A percentile compares a stretch with the other conserved stretches of the same genome.
These are phyloP conservation scores for Benthosema pterotum DNA, from an alignment of 2,797 vertebrate genomes.

Conservation along the genomic window DNA sequence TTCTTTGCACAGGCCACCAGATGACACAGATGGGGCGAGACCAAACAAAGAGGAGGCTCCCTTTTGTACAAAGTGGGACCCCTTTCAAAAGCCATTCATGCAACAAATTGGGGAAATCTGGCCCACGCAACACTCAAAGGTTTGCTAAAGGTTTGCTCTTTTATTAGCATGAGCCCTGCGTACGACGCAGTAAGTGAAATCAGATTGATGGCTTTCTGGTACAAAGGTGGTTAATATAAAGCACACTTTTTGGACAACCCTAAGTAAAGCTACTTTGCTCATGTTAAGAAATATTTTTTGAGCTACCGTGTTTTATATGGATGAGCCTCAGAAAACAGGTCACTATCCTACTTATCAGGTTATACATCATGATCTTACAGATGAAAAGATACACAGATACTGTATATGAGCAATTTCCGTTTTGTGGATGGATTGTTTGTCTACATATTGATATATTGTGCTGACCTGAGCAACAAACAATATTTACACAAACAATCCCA, in stretches of 20 bases:
- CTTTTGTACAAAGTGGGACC: slow-evolving; percentile 88
- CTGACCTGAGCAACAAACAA: background rate
- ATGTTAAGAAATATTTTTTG: slow-evolving; percentile 35
- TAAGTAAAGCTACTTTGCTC: slow-evolving; percentile 28
- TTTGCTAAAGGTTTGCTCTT: slow-evolving; percentile 85
- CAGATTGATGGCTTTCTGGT: slow-evolving; percentile 76
- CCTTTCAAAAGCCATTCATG: slow-evolving; percentile 92
- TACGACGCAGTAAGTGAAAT: slow-evolving; percentile 80
- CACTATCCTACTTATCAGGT: background rate
- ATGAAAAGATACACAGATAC: slow-evolving; percentile 26
- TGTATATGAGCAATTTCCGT: slow-evolving; percentile 10
- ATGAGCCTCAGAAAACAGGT: slow-evolving; percentile 9
- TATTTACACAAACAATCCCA: background rate
- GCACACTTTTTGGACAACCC: slow-evolving; percentile 30
- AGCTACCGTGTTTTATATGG: background rate
- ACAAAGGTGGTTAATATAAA: slow-evolving; percentile 58
- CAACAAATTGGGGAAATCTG: slow-evolving; percentile 90
- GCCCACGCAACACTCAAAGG: slow-evolving; percentile 79
- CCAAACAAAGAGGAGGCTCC: slow-evolving; percentile 88
- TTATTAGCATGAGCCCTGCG: slow-evolving; percentile 76
- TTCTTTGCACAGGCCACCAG: slow-evolving; percentile 94
- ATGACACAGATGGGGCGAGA: slow-evolving; percentile 97
- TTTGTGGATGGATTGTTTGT: slow-evolving; percentile 30
- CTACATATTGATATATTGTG: slow-evolving; percentile 34
- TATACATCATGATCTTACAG: slow-evolving; percentile 13